These are phyloP conservation scores for Lacanobia oleracea DNA, from an alignment of 2,888 invertebrate genomes.

Conservation along the genomic window DNA sequence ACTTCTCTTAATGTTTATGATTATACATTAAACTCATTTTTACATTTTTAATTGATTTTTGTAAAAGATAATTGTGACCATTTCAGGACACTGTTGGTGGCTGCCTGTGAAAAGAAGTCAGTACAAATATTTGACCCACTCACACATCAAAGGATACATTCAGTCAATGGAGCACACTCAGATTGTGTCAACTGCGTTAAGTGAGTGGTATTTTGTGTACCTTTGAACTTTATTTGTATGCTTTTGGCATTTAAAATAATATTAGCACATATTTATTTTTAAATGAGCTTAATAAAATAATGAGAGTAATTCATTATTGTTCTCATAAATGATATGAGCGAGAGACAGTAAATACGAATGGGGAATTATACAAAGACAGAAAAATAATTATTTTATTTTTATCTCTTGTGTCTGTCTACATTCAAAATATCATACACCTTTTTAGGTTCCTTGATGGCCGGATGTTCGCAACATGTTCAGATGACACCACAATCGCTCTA, in stretches of 20 bases:
- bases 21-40: not conserved
- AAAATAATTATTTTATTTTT: not conserved
- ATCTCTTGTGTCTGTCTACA: not conserved
- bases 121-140: conserved; percentile 97
- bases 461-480: conserved; percentile 98
- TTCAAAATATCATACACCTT: not conserved
- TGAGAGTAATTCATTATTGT: not conserved
- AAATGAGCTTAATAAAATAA: not conserved
- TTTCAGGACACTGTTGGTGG: conserved; percentile 94
- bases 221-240: conserved; percentile 10
- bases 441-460: conserved; percentile 96
- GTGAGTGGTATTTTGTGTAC: conserved; percentile 89
- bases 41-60: not conserved
- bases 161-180: conserved; percentile 95
- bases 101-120: conserved; percentile 97
- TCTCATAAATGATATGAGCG: not conserved
- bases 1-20: too few species aligned
- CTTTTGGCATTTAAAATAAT: not conserved
- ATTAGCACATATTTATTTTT: too few species aligned
- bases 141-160: conserved; percentile 93
- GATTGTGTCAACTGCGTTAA: conserved; percentile 98
- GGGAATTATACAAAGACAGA: not conserved
- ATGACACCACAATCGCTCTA: conserved; percentile 97
- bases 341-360: not conserved
- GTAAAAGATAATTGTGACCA: not conserved